phyloP scores from a whole-genome alignment of 1,140 invertebrate genomes.

The Macrosteles quadrilineatus region DNA sequence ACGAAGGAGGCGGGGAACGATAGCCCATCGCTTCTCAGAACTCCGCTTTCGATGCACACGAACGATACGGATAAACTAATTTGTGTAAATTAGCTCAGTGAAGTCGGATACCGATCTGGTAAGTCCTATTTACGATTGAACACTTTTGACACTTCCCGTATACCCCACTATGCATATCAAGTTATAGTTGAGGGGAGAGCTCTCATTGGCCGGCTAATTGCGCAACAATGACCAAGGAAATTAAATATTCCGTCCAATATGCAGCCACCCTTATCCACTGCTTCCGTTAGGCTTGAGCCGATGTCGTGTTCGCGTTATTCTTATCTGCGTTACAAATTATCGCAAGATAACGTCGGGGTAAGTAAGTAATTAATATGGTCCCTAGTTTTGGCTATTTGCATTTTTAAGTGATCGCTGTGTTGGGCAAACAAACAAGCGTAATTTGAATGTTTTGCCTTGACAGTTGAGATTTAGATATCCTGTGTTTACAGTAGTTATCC shows the following conservation, averaged over 20 bases:
- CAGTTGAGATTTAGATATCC: too few species aligned
- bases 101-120: constrained; percentile 8
- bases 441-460: too few species aligned
- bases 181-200: neutral
- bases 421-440: too few species aligned
- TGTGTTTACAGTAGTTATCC: too few species aligned
- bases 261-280: neutral
- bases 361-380: neutral
- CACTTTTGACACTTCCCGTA: too few species aligned
- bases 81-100: constrained; percentile 12
- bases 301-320: neutral
- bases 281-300: neutral
- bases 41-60: neutral
- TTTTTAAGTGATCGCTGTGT: too few species aligned
- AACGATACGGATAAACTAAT: constrained; percentile 13
- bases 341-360: neutral
- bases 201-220: constrained; percentile 20
- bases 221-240: constrained; percentile 8
- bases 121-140: constrained; percentile 2
- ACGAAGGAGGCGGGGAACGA: neutral
- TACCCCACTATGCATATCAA: too few species aligned
- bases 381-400: neutral
- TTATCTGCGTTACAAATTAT: neutral
- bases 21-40: constrained; percentile 12
- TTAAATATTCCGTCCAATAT: constrained; percentile 16